Evolutionary conservation across 1,140 invertebrate genomes (phyloP).

Genomic region (Lepidotrigona ventralis): DNA sequence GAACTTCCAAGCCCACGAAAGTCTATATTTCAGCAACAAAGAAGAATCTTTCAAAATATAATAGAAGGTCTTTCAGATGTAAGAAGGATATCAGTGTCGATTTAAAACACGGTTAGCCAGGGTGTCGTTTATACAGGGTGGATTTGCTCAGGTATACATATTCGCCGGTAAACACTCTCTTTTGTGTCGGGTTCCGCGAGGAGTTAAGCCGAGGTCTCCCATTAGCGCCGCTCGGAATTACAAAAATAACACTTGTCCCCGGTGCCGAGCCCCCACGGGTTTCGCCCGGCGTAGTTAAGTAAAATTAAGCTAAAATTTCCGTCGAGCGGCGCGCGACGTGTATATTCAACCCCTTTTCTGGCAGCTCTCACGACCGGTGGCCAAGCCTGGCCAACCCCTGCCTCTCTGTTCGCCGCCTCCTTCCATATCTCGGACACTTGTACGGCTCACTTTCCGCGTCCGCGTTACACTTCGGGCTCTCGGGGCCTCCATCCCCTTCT

Average conservation of each 20-base stretch:
- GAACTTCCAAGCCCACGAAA: neutral
- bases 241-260: slow-evolving; percentile 75
- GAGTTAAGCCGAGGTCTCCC: slow-evolving; percentile 66
- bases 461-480: slow-evolving; percentile 75
- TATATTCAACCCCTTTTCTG: slow-evolving; percentile 73
- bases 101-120: slow-evolving; percentile 24
- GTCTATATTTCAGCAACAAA: no score
- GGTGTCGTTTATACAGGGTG: slow-evolving; percentile 54
- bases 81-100: neutral
- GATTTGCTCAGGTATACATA: slow-evolving; percentile 45
- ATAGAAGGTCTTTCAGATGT: neutral
- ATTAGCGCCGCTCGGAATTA: slow-evolving; percentile 71
- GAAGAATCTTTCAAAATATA: neutral
- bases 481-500: slow-evolving; percentile 54
- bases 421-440: slow-evolving; percentile 52
- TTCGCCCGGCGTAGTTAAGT: slow-evolving; percentile 69
- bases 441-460: slow-evolving; percentile 62
- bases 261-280: slow-evolving; percentile 49
- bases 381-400: slow-evolving; percentile 62
- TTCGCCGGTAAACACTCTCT: slow-evolving; percentile 66
- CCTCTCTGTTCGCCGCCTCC: slow-evolving; percentile 42
- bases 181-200: slow-evolving; percentile 58
- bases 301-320: slow-evolving; percentile 76
- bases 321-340: slow-evolving; percentile 59
- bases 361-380: slow-evolving; percentile 57